Percentiles rank a stretch among this genome's conserved stretches.
Conservation (phyloP, 2,797 vertebrate species). For the Rhinichthys osculus region DNA sequence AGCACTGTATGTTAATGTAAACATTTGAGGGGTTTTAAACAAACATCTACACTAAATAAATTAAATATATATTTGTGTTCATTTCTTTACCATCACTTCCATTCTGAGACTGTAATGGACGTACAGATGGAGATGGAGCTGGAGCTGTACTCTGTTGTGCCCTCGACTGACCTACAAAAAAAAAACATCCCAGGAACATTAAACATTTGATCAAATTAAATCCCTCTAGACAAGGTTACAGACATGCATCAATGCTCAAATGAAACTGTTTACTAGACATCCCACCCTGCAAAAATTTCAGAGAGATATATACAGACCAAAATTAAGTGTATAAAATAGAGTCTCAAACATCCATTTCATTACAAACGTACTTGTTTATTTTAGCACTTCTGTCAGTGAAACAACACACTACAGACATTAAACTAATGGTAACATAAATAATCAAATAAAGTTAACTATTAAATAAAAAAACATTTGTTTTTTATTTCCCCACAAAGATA, state of each 20-base stretch:
- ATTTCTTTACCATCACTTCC: constrained; percentile 69
- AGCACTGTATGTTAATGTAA: not conserved
- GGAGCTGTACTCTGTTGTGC: constrained; percentile 62
- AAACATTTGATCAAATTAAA: not conserved
- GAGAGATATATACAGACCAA: not conserved
- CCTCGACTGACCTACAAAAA: constrained; percentile 74
- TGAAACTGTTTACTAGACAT: not conserved
- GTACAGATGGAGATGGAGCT: constrained; percentile 57
- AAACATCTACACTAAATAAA: not conserved
- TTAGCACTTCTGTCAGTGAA: not conserved
- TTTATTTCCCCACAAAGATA: too few relatives aligned
- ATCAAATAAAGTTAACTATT: too few relatives aligned
- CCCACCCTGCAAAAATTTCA: not conserved
- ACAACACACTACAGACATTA: too few relatives aligned
- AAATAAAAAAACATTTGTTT: too few relatives aligned
- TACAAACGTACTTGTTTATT: too few relatives aligned
- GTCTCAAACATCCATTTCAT: not conserved
- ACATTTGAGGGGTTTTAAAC: not conserved
- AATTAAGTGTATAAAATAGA: not conserved
- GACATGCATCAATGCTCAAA: not conserved
- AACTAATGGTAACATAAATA: too few relatives aligned
- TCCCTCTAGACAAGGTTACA: not conserved
- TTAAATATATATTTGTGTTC: not conserved
- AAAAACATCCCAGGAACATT: not conserved
- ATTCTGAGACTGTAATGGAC: constrained; percentile 73